Percentiles rank a stretch among this genome's conserved stretches.
phyloP scores from a whole-genome alignment of 2,888 invertebrate genomes.

The Tipula confusa region DNA sequence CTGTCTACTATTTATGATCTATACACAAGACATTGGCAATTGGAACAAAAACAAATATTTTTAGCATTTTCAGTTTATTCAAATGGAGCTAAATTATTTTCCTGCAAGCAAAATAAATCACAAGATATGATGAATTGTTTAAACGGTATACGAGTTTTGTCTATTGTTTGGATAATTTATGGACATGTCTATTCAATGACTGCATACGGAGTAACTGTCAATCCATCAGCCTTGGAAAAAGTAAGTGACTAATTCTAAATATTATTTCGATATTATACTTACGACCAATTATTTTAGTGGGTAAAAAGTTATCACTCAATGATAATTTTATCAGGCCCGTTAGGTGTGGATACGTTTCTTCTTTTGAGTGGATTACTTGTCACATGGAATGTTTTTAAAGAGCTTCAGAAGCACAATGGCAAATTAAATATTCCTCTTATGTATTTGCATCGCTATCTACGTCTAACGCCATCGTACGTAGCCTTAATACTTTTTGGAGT shows the following conservation, averaged over 20 bases:
- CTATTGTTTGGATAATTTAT: conserved; percentile 43
- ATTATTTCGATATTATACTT: background rate
- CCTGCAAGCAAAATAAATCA: conserved; percentile 32
- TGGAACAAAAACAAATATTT: background rate
- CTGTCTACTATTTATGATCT: conserved; percentile 4
- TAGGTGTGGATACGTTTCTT: conserved; percentile 59
- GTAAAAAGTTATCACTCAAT: conserved; percentile 34
- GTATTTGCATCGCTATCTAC: conserved; percentile 43
- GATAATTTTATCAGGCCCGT: conserved; percentile 43
- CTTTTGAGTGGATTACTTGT: conserved; percentile 55
- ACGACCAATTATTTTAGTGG: conserved; percentile 21
- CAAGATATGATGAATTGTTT: conserved; percentile 40
- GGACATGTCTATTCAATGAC: conserved; percentile 38
- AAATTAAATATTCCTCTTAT: conserved; percentile 40
- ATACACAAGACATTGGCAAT: background rate
- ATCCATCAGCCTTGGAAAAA: conserved; percentile 33
- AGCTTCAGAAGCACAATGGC: conserved; percentile 38
- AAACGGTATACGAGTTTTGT: conserved; percentile 42
- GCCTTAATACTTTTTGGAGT: conserved; percentile 49
- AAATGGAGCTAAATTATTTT: conserved; percentile 41
- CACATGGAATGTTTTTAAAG: conserved; percentile 40
- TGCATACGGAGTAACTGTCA: conserved; percentile 37
- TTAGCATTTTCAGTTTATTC: conserved; percentile 40
- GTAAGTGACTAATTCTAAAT: background rate
- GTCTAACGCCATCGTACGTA: conserved; percentile 53